These are phyloP conservation scores for Heptranchias perlo DNA, from an alignment of 2,113 vertebrate species.

Conservation along the genomic window DNA sequence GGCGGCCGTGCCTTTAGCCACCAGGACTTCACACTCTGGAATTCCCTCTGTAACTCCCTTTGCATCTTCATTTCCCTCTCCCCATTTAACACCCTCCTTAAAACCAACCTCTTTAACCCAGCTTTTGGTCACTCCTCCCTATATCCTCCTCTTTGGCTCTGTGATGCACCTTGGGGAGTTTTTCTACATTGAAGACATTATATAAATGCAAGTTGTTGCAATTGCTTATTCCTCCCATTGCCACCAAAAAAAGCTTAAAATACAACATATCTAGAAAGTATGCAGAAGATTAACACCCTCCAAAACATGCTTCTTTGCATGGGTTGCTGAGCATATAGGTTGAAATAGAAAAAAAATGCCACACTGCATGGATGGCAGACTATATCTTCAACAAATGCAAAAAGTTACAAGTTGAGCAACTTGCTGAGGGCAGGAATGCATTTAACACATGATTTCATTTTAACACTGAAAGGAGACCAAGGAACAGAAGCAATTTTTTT, in stretches of 20 bases:
- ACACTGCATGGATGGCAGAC: background rate
- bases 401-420: background rate
- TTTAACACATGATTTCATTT: background rate
- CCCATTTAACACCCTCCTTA: background rate
- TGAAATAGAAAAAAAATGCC: background rate
- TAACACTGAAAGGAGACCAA: background rate
- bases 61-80: too few species aligned
- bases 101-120: background rate
- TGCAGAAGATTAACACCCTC: too few species aligned
- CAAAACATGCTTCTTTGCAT: too few species aligned
- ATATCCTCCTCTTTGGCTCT: background rate
- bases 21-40: too few species aligned
- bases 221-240: too few species aligned
- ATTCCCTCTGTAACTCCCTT: too few species aligned
- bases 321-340: too few species aligned
- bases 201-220: background rate
- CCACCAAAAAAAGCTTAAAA: too few species aligned
- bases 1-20: too few species aligned
- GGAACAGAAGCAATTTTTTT: background rate
- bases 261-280: too few species aligned
- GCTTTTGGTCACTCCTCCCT: too few species aligned
- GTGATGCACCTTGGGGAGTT: background rate
- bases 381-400: background rate
- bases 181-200: background rate
- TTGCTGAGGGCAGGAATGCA: background rate